Conservation (phyloP, 1,140 invertebrate species). For the Mycetomoellerius zeteki region DNA sequence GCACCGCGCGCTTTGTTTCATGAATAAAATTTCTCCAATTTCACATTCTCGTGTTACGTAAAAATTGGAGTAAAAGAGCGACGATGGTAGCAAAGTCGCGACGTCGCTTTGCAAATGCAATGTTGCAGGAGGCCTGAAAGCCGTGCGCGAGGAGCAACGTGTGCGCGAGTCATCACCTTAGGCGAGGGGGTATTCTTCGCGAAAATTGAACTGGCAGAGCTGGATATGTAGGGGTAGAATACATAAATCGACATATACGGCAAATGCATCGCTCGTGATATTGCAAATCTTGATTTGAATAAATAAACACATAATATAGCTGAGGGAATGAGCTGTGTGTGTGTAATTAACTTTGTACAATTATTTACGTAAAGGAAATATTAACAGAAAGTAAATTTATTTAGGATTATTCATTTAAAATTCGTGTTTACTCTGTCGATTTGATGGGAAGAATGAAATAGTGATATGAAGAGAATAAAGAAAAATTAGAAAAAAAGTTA, state of each 20-base stretch:
- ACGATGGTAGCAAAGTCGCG: constrained; percentile 5
- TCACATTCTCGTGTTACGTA: constrained; percentile 78
- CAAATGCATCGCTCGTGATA: constrained; percentile 32
- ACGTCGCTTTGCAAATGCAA: constrained; percentile 43
- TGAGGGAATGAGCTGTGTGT: neutral
- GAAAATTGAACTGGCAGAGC: constrained; percentile 51
- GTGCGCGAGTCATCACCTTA: constrained; percentile 31
- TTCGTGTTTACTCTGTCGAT: neutral
- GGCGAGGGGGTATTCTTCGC: constrained; percentile 49
- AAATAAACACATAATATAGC: constrained; percentile 56
- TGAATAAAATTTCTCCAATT: constrained; percentile 76
- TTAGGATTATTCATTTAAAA: neutral
- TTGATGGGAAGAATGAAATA: neutral
- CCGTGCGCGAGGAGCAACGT: neutral
- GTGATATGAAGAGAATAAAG: neutral
- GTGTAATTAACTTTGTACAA: constrained; percentile 13
- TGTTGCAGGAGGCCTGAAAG: constrained; percentile 25
- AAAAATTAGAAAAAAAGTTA: neutral
- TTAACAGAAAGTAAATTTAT: neutral
- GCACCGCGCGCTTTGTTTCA: constrained; percentile 39
- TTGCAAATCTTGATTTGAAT: constrained; percentile 55
- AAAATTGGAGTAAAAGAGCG: constrained; percentile 74
- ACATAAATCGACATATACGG: constrained; percentile 25
- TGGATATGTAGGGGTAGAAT: constrained; percentile 47
- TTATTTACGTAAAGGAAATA: neutral